Conservation (phyloP, 2,797 vertebrate genomes). For the Pangasius sanitwongsei region DNA sequence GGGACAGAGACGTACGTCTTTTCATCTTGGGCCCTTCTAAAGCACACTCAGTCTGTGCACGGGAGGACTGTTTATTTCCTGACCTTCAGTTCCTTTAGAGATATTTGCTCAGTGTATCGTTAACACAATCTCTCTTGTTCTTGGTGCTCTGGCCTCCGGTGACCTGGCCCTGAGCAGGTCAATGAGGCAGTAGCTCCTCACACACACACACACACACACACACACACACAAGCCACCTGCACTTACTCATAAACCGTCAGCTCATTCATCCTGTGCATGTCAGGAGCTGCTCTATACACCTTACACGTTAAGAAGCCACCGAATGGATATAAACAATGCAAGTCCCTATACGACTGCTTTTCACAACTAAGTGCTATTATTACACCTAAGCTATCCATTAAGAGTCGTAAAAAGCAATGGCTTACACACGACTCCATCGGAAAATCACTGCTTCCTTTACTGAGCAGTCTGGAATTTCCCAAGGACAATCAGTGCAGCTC, state of each 20-base stretch:
- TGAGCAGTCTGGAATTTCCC: not conserved
- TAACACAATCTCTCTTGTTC: not conserved
- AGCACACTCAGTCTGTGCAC: slow-evolving; percentile 15
- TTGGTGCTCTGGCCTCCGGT: slow-evolving; percentile 17
- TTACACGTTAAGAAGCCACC: not conserved
- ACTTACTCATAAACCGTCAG: slow-evolving; percentile 34
- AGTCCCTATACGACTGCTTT: not conserved
- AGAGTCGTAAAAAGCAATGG: not conserved
- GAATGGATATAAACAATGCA: slow-evolving; percentile 1
- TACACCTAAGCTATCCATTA: not conserved
- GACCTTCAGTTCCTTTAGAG: not conserved
- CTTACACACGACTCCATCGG: not conserved
- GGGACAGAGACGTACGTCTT: not conserved
- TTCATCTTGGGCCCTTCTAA: not conserved
- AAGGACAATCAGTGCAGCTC: not conserved
- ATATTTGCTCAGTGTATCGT: slow-evolving; percentile 26
- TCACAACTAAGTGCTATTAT: slow-evolving; percentile 1
- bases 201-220: slow-evolving; percentile 8
- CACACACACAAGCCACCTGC: slow-evolving; percentile 57
- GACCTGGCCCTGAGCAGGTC: slow-evolving; percentile 50
- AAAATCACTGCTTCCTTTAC: not conserved
- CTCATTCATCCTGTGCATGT: slow-evolving; percentile 39
- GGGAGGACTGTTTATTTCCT: slow-evolving; percentile 11
- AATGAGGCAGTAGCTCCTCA: slow-evolving; percentile 40
- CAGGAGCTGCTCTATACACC: not conserved